Evolutionary conservation across 2,888 invertebrate species (phyloP).

Genomic region (Brachyptera putata): DNA sequence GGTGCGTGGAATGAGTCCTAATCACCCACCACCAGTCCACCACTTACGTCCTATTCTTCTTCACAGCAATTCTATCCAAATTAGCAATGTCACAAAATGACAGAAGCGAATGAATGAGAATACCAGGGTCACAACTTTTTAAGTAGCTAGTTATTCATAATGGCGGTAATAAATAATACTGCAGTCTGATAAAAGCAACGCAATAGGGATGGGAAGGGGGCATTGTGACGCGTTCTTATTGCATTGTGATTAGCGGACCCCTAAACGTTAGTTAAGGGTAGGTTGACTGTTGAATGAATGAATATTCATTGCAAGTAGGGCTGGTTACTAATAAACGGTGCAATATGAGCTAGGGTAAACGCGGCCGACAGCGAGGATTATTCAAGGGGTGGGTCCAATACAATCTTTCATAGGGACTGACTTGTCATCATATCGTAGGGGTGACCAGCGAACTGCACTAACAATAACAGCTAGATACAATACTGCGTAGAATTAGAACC

Average conservation of each 20-base stretch:
- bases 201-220: neutral
- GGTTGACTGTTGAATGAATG: conserved; percentile 8
- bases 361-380: conserved; percentile 26
- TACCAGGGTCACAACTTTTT: neutral
- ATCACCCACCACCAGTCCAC: too few species aligned
- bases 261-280: conserved; percentile 13
- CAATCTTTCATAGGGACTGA: conserved; percentile 16
- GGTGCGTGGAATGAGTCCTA: too few species aligned
- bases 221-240: neutral
- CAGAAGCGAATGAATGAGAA: too few species aligned
- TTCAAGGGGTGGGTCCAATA: conserved; percentile 24
- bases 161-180: neutral
- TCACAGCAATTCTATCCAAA: too few species aligned
- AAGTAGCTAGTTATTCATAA: neutral
- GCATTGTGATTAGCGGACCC: conserved; percentile 5
- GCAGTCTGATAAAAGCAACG: neutral
- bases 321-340: conserved; percentile 16
- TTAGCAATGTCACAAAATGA: too few species aligned
- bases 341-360: conserved; percentile 8
- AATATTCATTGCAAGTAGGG: conserved; percentile 12
- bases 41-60: too few species aligned
- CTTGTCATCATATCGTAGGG: too few species aligned
- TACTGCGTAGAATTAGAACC: too few species aligned
- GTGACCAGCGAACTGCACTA: too few species aligned
- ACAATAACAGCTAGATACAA: too few species aligned